Conservation (phyloP, 2,888 invertebrate genomes). For the Eristalinus aeneus region DNA sequence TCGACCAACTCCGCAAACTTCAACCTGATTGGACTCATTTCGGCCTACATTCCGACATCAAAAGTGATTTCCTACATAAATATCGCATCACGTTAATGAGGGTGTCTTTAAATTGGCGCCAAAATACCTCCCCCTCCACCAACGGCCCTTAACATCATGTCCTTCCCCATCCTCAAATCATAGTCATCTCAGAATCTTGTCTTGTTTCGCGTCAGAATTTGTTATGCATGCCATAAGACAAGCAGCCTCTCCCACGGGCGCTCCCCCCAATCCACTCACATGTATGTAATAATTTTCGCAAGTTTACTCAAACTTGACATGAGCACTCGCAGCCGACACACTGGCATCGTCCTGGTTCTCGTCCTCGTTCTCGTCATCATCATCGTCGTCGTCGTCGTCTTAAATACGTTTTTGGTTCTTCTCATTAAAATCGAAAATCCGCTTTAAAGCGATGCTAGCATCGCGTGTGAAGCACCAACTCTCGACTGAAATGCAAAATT, state of each 20-base stretch:
- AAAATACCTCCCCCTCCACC: neutral
- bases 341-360: too few relatives aligned
- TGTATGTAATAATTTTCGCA: neutral
- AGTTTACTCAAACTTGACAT: neutral
- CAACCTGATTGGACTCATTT: neutral
- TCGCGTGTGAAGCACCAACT: neutral
- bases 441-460: slow-evolving; percentile 17
- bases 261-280: neutral
- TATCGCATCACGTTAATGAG: neutral
- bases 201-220: neutral
- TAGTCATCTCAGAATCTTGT: neutral
- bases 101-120: neutral
- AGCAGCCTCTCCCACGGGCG: neutral
- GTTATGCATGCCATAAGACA: neutral
- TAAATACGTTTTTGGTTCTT: slow-evolving; percentile 1
- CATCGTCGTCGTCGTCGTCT: neutral
- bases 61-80: neutral
- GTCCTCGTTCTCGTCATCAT: neutral
- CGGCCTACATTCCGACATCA: neutral
- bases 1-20: neutral
- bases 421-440: slow-evolving; percentile 60
- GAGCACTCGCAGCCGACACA: neutral
- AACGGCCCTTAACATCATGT: neutral
- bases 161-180: neutral
- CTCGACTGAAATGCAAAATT: slow-evolving; percentile 41